phyloP scores from a whole-genome alignment of 2,113 vertebrate genomes.

The Lophotis ruficrista region DNA sequence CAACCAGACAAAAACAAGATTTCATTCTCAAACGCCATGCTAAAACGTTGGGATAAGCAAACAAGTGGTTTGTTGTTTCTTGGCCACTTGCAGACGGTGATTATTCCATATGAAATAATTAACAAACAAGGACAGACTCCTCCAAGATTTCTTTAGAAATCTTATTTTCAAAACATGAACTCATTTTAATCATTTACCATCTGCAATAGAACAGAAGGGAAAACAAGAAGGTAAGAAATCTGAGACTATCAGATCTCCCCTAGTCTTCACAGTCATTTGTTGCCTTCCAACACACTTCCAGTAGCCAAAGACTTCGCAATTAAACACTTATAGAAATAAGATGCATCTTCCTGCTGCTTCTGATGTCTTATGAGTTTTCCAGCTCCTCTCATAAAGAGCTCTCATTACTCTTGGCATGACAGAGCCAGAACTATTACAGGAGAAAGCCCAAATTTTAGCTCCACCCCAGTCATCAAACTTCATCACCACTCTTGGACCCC shows the following conservation, averaged over 20 bases:
- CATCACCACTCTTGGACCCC: neutral
- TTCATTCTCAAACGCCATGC: neutral
- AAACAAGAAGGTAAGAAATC: constrained; percentile 12
- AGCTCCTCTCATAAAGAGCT: neutral
- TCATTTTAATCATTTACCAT: neutral
- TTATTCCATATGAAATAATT: neutral
- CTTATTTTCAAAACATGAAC: neutral
- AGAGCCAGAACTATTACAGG: neutral
- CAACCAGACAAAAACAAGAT: neutral
- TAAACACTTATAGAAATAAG: constrained; percentile 30
- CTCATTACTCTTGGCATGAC: neutral
- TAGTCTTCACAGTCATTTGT: neutral
- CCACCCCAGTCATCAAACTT: neutral
- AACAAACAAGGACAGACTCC: neutral
- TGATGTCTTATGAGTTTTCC: constrained; percentile 26
- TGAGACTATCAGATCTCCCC: neutral
- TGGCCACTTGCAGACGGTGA: neutral
- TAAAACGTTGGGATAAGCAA: neutral
- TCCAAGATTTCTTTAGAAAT: neutral
- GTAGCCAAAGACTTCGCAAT: neutral
- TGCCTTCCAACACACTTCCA: constrained; percentile 27
- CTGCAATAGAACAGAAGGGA: neutral
- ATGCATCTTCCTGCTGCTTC: constrained; percentile 12
- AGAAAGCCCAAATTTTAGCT: constrained; percentile 9
- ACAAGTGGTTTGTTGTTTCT: neutral